A percentile compares a stretch with the other conserved stretches of the same genome.
These are phyloP conservation scores for Muscicapa comitata DNA, from an alignment of 2,797 vertebrate species.

Conservation along the genomic window DNA sequence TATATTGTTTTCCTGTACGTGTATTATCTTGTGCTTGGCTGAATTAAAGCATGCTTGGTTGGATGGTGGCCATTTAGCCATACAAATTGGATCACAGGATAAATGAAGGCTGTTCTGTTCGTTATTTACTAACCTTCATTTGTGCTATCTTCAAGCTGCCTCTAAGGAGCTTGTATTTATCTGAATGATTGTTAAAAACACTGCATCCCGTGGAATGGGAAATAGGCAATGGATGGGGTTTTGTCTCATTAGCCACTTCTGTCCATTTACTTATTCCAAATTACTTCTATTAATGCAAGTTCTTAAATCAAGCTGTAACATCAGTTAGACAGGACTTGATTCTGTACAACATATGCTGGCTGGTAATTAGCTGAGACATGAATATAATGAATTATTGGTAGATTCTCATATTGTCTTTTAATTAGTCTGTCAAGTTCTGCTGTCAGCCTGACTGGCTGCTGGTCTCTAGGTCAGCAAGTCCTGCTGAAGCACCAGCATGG, in stretches of 20 bases:
- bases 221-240: background rate
- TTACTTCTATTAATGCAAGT: background rate
- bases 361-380: constrained; percentile 15
- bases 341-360: background rate
- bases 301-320: constrained; percentile 18
- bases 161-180: background rate
- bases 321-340: background rate
- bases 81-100: background rate
- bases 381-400: background rate
- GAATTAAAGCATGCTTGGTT: background rate
- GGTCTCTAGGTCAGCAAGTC: background rate
- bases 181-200: background rate
- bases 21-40: constrained; percentile 25
- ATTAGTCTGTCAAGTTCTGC: background rate
- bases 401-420: background rate
- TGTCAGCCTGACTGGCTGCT: background rate
- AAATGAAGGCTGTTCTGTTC: background rate
- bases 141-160: background rate
- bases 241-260: background rate
- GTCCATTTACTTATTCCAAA: background rate
- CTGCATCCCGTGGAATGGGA: background rate
- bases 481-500: background rate
- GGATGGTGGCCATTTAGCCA: constrained; percentile 11
- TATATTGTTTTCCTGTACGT: background rate
- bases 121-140: background rate